Percentiles rank a stretch among this genome's conserved stretches.
Conservation (phyloP, 2,113 vertebrate species). For the Pollimyrus isidori region DNA sequence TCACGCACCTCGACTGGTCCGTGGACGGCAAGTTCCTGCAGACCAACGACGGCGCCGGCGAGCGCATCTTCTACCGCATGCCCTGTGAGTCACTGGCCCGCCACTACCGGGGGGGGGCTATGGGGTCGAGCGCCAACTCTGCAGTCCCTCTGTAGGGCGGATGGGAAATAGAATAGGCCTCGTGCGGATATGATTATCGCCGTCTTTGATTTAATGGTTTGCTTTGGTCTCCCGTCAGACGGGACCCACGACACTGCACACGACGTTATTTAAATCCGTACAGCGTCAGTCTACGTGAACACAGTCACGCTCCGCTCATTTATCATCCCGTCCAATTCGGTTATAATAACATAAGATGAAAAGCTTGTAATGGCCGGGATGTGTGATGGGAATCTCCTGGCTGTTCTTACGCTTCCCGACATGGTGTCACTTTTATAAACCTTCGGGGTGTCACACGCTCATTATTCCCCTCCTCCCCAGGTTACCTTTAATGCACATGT, state of each 20-base stretch:
- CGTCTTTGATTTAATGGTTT: not conserved
- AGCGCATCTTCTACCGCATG: constrained; percentile 89
- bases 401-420: not conserved
- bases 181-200: not conserved
- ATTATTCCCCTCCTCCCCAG: not conserved
- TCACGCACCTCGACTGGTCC: constrained; percentile 96
- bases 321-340: not conserved
- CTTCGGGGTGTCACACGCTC: not conserved
- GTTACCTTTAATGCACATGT: not conserved
- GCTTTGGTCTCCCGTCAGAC: not conserved
- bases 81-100: constrained; percentile 65
- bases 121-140: not conserved
- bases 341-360: not conserved
- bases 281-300: not conserved
- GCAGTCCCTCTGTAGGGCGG: not conserved
- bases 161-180: not conserved
- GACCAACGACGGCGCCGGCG: constrained; percentile 85
- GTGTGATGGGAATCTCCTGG: not conserved
- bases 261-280: not conserved
- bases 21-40: constrained; percentile 90
- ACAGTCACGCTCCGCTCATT: not conserved
- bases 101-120: not conserved
- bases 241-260: not conserved
- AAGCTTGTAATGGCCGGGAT: not conserved
- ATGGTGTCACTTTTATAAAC: not conserved